Evolutionary conservation across 2,797 vertebrate species (phyloP).

Genomic region (Carcharodon carcharias): DNA sequence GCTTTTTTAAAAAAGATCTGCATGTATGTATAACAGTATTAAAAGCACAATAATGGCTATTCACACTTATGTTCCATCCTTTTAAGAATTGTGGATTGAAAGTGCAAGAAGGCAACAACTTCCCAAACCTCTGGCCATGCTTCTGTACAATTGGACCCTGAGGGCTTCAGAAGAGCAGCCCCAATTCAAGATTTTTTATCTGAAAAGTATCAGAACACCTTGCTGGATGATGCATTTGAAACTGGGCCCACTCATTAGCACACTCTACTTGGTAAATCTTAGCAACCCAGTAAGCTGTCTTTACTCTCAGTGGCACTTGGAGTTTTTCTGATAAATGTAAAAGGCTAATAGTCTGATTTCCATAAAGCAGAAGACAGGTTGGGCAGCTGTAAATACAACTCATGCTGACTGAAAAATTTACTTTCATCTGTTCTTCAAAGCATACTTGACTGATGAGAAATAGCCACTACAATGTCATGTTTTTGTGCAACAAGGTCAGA

Average conservation of each 20-base stretch:
- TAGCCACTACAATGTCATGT: neutral
- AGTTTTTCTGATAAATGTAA: neutral
- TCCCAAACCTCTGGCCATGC: neutral
- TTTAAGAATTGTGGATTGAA: neutral
- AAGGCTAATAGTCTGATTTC: neutral
- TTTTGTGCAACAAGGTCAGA: neutral
- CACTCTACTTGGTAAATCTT: neutral
- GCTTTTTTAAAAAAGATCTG: neutral
- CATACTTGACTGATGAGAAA: neutral
- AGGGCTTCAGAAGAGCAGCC: neutral
- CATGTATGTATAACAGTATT: neutral
- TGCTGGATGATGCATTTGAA: neutral
- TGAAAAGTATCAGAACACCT: neutral
- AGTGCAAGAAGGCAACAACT: neutral
- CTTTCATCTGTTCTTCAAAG: neutral
- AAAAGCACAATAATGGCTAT: neutral
- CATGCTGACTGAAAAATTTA: neutral
- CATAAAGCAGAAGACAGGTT: neutral
- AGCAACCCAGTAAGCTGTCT: neutral
- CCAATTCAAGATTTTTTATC: neutral
- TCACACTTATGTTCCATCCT: neutral
- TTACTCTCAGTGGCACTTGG: neutral
- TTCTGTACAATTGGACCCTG: neutral
- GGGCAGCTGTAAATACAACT: neutral
- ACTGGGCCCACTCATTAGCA: neutral